A percentile compares a stretch with the other conserved stretches of the same genome.
These are phyloP conservation scores for Ostrea denselamellosa DNA, from an alignment of 1,140 invertebrate species.

Conservation along the genomic window DNA sequence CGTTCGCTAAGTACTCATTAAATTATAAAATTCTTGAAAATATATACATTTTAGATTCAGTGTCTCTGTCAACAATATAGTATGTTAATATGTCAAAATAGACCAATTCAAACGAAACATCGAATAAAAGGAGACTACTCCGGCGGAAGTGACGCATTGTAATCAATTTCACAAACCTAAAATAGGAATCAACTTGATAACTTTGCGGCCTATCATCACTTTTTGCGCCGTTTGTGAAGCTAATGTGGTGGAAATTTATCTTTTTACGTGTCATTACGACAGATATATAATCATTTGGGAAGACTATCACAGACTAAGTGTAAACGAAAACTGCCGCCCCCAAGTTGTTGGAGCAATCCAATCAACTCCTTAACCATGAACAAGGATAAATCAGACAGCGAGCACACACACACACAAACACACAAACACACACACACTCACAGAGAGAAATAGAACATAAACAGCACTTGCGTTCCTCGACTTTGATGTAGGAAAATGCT, in stretches of 20 bases:
- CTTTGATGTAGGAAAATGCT: no score
- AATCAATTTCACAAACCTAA: neutral
- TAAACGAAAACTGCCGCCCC: conserved; percentile 10
- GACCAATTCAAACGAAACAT: neutral
- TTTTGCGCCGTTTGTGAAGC: neutral
- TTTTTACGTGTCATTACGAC: conserved; percentile 5
- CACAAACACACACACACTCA: no score
- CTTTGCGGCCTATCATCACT: neutral
- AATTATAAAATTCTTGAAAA: no score
- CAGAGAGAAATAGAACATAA: no score
- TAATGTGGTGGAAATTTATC: neutral
- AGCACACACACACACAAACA: no score
- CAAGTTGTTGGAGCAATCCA: conserved; percentile 5
- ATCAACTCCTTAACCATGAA: neutral
- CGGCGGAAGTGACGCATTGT: neutral
- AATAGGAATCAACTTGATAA: neutral
- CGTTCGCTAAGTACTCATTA: no score
- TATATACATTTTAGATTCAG: no score
- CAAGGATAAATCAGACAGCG: neutral
- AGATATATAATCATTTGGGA: neutral
- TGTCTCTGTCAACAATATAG: neutral
- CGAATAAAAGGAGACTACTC: neutral
- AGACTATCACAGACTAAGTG: neutral
- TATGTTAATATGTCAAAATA: neutral
- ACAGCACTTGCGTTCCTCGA: no score